Percentiles rank a stretch among this genome's conserved stretches.
phyloP scores from a whole-genome alignment of 2,888 invertebrate genomes.

The Eupeodes luniger region DNA sequence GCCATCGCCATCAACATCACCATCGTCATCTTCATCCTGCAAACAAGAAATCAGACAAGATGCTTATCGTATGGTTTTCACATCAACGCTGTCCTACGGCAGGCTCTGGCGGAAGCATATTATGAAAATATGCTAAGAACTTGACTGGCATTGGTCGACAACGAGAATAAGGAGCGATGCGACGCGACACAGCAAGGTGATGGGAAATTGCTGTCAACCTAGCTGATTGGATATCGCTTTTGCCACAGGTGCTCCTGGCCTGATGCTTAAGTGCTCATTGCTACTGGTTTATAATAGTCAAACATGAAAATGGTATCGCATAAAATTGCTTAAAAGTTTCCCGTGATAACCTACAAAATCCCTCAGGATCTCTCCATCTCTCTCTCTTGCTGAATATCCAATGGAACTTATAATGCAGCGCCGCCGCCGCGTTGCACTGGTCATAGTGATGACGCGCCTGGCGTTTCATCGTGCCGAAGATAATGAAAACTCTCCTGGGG shows the following conservation, averaged over 20 bases:
- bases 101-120: conserved; percentile 57
- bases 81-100: conserved; percentile 33
- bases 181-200: conserved; percentile 37
- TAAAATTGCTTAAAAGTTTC: conserved; percentile 61
- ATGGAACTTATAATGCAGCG: conserved; percentile 27
- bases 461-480: conserved; percentile 31
- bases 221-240: conserved; percentile 44
- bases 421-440: neutral
- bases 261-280: conserved; percentile 15
- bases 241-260: conserved; percentile 45
- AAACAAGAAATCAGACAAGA: conserved; percentile 70
- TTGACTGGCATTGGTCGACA: conserved; percentile 30
- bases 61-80: conserved; percentile 54
- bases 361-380: conserved; percentile 65
- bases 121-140: conserved; percentile 72
- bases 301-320: conserved; percentile 69
- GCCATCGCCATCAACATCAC: neutral
- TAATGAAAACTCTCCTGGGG: conserved; percentile 56
- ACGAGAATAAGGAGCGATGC: neutral
- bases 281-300: conserved; percentile 34
- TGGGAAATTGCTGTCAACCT: conserved; percentile 63
- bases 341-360: conserved; percentile 70
- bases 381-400: conserved; percentile 35
- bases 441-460: conserved; percentile 26
- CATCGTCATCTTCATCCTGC: neutral